phyloP scores from a whole-genome alignment of 2,113 vertebrate species.

The Malurus elegans region DNA sequence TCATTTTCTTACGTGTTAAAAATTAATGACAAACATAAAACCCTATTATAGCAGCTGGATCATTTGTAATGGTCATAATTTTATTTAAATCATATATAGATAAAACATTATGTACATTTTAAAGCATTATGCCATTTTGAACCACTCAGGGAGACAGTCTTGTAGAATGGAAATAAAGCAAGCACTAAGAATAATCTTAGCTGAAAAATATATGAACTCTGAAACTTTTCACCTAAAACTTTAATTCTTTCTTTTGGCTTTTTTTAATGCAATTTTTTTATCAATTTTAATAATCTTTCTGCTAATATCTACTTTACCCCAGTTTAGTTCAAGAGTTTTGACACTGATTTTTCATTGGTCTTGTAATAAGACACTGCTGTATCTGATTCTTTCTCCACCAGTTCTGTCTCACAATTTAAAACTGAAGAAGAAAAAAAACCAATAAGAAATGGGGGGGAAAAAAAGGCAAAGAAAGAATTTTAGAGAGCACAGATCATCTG shows the following conservation, averaged over 20 bases:
- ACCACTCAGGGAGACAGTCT: neutral
- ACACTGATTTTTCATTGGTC: neutral
- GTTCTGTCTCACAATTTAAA: neutral
- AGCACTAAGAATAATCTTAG: neutral
- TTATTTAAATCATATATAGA: slow-evolving; percentile 60
- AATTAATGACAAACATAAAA: slow-evolving; percentile 69
- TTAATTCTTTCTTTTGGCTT: neutral
- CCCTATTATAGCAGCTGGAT: slow-evolving; percentile 6
- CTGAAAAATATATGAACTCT: neutral
- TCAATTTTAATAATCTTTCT: neutral
- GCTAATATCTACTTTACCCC: neutral
- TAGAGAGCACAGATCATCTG: neutral
- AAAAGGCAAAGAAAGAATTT: neutral
- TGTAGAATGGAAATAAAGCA: neutral
- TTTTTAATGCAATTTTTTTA: neutral
- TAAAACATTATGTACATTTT: slow-evolving; percentile 49
- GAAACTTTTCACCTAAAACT: neutral
- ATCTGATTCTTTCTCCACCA: neutral
- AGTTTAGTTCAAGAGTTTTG: neutral
- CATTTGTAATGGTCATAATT: slow-evolving; percentile 59
- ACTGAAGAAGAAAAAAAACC: neutral
- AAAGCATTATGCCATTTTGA: slow-evolving; percentile 12
- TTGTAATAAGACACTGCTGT: neutral
- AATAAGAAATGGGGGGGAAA: neutral
- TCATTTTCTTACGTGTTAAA: slow-evolving; percentile 52